Evolutionary conservation across 2,113 vertebrate genomes (phyloP), one percentile per base, ranked within the genome.

Genomic region (Crotophaga sulcirostris): DNA sequence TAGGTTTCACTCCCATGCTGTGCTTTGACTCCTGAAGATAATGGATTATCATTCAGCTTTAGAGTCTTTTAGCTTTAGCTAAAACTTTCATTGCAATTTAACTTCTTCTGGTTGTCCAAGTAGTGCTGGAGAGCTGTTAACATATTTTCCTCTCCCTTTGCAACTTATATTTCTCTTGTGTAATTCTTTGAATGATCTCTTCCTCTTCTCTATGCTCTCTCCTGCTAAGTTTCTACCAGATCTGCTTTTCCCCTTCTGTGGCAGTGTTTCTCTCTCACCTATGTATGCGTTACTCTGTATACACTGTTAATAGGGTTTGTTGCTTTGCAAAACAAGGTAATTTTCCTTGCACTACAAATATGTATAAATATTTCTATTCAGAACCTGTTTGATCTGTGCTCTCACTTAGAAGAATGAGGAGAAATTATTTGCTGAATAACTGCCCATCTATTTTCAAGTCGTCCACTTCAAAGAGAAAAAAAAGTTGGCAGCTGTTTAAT

Each of bases 381-480:
- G 59, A 74, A 69, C 5, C 9, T 5, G 63, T 84, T 69, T 76
- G 29, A 69, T 93, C 55, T 68, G 59, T 79, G 67, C 56, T 89
- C 33, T 38, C 56, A 62, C 84, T 96, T 87, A 87, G 69, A 33
- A 75, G 73, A 62, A 75, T 77, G 33, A 40, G 58, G 84, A 95
- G 66, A 94, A 91, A 70, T 8, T 74, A 26, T 91, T 96, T 94
- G 45, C 47, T 92, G 88, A 87, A 60, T 80, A 94, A 75, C 36
- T 94, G 82, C 68, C 76, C 64, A 89, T 94, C 40, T 78, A 11
- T 87, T 96, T 93, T 62, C n/a, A 84, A 94, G 63, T n/a, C 75
- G 47, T 47, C n/a, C 16, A 24, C 18, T 49, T 94, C 29, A 24
- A 33, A 86, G 49, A 60, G 28, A 26, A 86, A 91, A 90, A 49